phyloP scores from a whole-genome alignment of 2,888 invertebrate genomes.

The Ophion slaviceki region DNA sequence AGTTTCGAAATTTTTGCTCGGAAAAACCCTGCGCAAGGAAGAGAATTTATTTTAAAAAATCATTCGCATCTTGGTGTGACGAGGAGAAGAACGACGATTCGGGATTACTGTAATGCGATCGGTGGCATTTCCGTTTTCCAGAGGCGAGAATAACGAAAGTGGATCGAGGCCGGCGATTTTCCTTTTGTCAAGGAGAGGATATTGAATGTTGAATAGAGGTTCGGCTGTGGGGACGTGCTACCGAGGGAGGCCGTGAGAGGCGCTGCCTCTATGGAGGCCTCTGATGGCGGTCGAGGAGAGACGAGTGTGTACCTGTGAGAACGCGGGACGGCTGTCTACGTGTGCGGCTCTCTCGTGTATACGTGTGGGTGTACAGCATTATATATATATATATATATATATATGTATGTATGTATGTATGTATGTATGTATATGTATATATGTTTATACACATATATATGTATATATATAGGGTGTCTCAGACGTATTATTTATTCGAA shows the following conservation, averaged over 20 bases:
- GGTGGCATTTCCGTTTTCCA: neutral
- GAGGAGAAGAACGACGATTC: neutral
- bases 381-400: too few species aligned
- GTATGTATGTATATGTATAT: too few species aligned
- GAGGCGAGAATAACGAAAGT: neutral
- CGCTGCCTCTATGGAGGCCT: constrained; percentile 7
- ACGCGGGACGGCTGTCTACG: constrained; percentile 1
- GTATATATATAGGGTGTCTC: too few species aligned
- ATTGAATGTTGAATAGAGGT: neutral
- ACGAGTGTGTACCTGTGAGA: constrained; percentile 28
- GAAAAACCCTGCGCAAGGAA: too few species aligned
- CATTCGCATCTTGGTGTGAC: neutral
- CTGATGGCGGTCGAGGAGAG: constrained; percentile 1
- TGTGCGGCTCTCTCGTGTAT: constrained; percentile 13
- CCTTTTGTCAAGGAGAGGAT: neutral
- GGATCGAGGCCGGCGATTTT: neutral
- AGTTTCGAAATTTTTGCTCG: neutral
- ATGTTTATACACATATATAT: too few species aligned
- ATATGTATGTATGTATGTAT: too few species aligned
- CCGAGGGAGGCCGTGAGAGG: constrained; percentile 25
- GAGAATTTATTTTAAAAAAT: neutral
- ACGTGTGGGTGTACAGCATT: neutral
- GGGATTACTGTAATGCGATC: neutral
- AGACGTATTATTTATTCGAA: too few species aligned
- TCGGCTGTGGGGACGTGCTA: neutral